Conservation (phyloP, 2,888 invertebrate species). For the Scotopteryx bipunctaria region DNA sequence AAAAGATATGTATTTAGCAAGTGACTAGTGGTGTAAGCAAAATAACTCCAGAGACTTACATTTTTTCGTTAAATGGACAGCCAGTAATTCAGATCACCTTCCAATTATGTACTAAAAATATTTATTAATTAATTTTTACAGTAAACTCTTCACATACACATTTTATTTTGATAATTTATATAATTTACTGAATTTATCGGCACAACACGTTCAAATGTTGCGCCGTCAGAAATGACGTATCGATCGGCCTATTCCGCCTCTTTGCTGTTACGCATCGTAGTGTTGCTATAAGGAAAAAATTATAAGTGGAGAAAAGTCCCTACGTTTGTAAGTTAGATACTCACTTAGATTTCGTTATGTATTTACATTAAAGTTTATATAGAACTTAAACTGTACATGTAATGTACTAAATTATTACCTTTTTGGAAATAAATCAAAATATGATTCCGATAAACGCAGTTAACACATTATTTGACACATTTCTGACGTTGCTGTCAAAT, state of each 20-base stretch:
- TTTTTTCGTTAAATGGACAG: not conserved
- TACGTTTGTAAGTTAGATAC: too few relatives aligned
- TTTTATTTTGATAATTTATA: constrained; percentile 41
- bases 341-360: too few relatives aligned
- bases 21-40: not conserved
- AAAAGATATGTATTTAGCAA: not conserved
- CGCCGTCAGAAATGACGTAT: constrained; percentile 73
- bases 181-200: constrained; percentile 47
- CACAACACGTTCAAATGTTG: constrained; percentile 72
- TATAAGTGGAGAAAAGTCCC: not conserved
- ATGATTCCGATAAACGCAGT: constrained; percentile 20
- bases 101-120: constrained; percentile 8
- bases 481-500: constrained; percentile 42
- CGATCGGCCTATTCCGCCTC: constrained; percentile 46
- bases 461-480: constrained; percentile 4
- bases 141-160: constrained; percentile 34
- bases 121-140: constrained; percentile 9
- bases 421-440: not conserved
- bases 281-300: constrained; percentile 4
- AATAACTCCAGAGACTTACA: constrained; percentile 20
- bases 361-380: too few relatives aligned
- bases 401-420: too few relatives aligned
- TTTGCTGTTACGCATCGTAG: not conserved
- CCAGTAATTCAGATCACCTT: constrained; percentile 12
- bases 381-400: too few relatives aligned